These are phyloP conservation scores for Pedionomus torquatus DNA, from an alignment of 2,113 vertebrate species.

Conservation along the genomic window DNA sequence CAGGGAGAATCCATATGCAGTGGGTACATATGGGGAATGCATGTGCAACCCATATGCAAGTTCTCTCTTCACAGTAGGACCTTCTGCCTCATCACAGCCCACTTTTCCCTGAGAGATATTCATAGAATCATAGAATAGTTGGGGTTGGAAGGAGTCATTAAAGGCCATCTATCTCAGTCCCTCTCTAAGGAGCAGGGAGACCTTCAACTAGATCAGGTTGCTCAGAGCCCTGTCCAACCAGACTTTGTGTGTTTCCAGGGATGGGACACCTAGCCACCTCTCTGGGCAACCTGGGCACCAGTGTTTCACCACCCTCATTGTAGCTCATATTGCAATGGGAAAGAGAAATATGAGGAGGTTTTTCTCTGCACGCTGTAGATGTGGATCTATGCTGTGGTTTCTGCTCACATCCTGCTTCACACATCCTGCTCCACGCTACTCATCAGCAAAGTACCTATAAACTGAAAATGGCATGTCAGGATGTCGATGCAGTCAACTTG, in stretches of 20 bases:
- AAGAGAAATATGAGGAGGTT: background rate
- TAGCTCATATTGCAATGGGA: background rate
- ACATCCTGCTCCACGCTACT: rapidly evolving
- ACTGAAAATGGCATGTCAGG: background rate
- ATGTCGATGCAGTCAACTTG: background rate
- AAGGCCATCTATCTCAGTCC: background rate
- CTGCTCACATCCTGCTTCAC: background rate
- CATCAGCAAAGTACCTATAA: background rate
- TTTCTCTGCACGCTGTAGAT: background rate
- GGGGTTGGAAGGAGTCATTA: background rate
- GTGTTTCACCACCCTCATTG: background rate
- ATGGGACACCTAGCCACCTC: background rate
- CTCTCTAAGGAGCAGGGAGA: background rate
- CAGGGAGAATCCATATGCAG: background rate
- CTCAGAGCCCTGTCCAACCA: background rate
- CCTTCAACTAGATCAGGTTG: background rate
- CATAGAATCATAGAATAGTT: background rate
- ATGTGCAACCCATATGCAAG: background rate
- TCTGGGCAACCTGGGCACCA: background rate
- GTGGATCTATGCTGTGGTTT: background rate
- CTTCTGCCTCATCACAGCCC: background rate
- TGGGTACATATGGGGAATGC: background rate
- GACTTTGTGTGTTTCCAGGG: background rate
- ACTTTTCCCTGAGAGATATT: background rate
- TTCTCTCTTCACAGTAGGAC: background rate